Evolutionary conservation across 1,140 invertebrate species (phyloP).

Genomic region (Bombus ignitus): DNA sequence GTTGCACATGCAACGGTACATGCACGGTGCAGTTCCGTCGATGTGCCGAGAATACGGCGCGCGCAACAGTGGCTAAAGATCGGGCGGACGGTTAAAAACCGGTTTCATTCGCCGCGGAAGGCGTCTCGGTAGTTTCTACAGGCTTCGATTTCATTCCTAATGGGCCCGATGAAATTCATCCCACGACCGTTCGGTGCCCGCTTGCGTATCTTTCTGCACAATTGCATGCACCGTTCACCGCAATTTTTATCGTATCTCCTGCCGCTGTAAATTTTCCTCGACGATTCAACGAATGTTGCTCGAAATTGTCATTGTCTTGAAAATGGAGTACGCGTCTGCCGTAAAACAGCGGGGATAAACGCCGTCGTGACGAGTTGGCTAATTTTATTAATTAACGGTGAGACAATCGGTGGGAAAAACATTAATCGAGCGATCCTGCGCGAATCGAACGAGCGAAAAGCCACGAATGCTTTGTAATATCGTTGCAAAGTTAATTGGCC

Average conservation of each 20-base stretch:
- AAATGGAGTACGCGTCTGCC: neutral
- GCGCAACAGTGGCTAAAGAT: slow-evolving; percentile 54
- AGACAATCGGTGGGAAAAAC: neutral
- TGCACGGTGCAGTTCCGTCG: slow-evolving; percentile 48
- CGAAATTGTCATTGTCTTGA: neutral
- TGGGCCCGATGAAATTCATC: slow-evolving; percentile 74
- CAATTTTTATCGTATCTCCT: neutral
- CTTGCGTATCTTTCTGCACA: slow-evolving; percentile 35
- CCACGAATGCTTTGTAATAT: neutral
- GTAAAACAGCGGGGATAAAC: neutral
- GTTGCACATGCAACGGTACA: slow-evolving; percentile 60
- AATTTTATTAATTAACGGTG: neutral
- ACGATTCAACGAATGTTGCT: neutral
- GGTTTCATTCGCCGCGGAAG: slow-evolving; percentile 64
- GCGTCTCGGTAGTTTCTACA: slow-evolving; percentile 69
- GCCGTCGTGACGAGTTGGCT: neutral
- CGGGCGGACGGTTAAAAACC: slow-evolving; percentile 64
- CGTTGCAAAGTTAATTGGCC: slow-evolving; percentile 11
- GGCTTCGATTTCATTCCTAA: slow-evolving; percentile 74
- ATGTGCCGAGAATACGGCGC: slow-evolving; percentile 45
- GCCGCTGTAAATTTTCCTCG: neutral
- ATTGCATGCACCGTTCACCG: slow-evolving; percentile 20
- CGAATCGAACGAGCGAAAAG: neutral
- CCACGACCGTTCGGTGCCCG: slow-evolving; percentile 47
- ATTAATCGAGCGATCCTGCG: slow-evolving; percentile 1